Conservation (phyloP, 2,113 vertebrate genomes). For the Seriola quinqueradiata region DNA sequence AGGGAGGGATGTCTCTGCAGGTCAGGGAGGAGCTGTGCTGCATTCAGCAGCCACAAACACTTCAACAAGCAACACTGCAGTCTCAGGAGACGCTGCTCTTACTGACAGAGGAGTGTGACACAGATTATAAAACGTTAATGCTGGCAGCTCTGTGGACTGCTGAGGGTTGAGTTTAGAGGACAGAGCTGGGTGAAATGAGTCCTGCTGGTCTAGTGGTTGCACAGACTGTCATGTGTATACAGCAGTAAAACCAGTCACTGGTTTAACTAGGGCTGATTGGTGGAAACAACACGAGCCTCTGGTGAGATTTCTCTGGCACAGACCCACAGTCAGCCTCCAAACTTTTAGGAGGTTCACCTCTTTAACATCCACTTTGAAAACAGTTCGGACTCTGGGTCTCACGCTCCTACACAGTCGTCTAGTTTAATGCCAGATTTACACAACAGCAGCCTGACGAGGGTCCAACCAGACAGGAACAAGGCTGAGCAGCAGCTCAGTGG, state of each 20-base stretch:
- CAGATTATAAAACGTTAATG: constrained; percentile 12
- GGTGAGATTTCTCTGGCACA: too few species aligned
- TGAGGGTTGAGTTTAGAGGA: background rate
- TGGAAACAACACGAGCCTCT: too few species aligned
- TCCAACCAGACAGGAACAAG: too few species aligned
- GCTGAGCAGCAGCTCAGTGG: too few species aligned
- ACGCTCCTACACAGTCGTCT: background rate
- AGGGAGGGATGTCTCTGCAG: background rate
- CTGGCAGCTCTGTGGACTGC: background rate
- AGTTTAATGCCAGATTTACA: too few species aligned
- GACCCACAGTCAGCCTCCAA: background rate
- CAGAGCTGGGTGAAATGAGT: constrained; percentile 1
- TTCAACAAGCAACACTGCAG: constrained; percentile 2
- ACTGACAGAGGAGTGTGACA: constrained; percentile 22
- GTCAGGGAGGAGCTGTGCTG: constrained; percentile 9
- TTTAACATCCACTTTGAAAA: background rate
- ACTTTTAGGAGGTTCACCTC: background rate
- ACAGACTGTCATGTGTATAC: background rate
- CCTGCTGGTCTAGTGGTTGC: background rate
- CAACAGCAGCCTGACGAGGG: too few species aligned
- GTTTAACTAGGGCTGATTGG: too few species aligned
- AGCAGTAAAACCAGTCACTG: too few species aligned
- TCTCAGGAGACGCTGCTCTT: constrained; percentile 1
- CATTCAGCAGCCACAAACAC: constrained; percentile 4
- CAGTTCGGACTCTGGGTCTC: background rate